A percentile compares a stretch with the other conserved stretches of the same genome.
Conservation (phyloP, 1,140 invertebrate genomes). For the Dryas iulia region DNA sequence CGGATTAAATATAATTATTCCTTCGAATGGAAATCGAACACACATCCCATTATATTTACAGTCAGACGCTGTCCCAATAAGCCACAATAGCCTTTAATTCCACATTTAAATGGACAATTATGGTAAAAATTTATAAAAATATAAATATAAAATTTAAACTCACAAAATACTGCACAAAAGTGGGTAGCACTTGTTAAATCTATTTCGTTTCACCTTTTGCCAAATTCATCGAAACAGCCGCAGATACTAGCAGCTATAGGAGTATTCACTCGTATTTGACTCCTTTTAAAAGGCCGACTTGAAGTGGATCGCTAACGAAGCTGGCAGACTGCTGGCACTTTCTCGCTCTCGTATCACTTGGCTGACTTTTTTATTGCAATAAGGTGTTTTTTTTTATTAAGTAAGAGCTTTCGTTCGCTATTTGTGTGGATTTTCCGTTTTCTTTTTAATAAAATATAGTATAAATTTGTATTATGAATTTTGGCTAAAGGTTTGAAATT, state of each 20-base stretch:
- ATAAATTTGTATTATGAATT: too few relatives aligned
- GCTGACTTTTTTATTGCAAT: neutral
- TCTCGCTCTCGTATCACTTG: neutral
- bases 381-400: neutral
- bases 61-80: too few relatives aligned
- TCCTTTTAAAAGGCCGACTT: neutral
- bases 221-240: neutral
- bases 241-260: neutral
- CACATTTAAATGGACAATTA: too few relatives aligned
- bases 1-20: too few relatives aligned
- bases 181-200: neutral
- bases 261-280: neutral
- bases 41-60: too few relatives aligned
- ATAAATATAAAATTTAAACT: neutral
- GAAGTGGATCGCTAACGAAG: conserved; percentile 4
- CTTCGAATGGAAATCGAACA: too few relatives aligned
- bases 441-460: too few relatives aligned
- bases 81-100: too few relatives aligned
- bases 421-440: neutral
- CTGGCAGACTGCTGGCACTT: neutral
- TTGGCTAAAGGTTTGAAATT: too few relatives aligned
- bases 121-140: too few relatives aligned
- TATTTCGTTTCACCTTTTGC: neutral
- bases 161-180: neutral
- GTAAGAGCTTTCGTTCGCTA: neutral